Evolutionary conservation across 2,888 invertebrate species (phyloP), one percentile per base, ranked within the genome.

Genomic region (Lithophane semibrunnea): DNA sequence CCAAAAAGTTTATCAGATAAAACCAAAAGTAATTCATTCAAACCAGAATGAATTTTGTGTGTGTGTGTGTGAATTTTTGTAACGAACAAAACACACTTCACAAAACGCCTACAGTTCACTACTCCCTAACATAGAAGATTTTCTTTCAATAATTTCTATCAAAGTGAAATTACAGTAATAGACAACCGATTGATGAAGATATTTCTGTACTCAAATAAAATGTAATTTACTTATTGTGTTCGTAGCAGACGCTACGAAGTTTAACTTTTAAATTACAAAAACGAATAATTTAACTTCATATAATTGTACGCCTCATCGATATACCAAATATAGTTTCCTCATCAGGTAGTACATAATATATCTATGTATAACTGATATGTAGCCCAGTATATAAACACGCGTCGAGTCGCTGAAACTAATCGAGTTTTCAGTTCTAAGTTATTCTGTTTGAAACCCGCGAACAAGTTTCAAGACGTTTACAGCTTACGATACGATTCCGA

Each of bases 371-470:
- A 63, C 67, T 60, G 72, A 79, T 83, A 79, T 79, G 79, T 84
- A 84, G 52, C 70, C 3, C 72, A 63, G 75, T 83, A 84, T 56
- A 88, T 88, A 80, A 83, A 85, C 88, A 86, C 84, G 87, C 88
- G 85, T 89, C 82, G 86, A 91, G 90, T 91, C 89, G 89, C 84
- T 89, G 92, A 93, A 92, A 92, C 94, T 94, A 95, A 95, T 95
- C 93, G 93, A 95, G 94, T 95, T 95, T 92, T 92, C 93, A 91
- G 91, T 91, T 92, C 92, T 91, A 94, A 95, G 94, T 95, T 95
- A 94, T 94, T 94, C 94, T 93, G 92, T 93, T 94, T 93, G 93
- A 92, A 91, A 91, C 87, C 88, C 83, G 84, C 86, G 91, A 90
- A 89, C 72, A 91, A 92, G 89, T 93, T 92, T 86, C 61, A 68